Base-by-base conservation (phyloP, 2,113 vertebrate genomes). In the Spilogale gracilis region DNA sequence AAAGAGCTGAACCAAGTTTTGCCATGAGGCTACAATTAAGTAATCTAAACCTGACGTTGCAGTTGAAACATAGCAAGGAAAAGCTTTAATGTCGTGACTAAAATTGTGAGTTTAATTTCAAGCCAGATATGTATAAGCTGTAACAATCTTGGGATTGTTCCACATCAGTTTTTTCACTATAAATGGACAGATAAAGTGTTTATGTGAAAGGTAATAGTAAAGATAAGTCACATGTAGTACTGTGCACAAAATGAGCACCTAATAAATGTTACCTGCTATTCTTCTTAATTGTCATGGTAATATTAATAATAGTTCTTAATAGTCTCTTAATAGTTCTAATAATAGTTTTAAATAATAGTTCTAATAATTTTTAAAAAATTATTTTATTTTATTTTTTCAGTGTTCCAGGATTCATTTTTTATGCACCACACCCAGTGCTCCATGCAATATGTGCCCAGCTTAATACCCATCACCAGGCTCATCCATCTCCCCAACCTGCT, bases 211-310 rank as follows among this genome's bases (percentile, higher is more conserved):
- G 11, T 79, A 67, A 12, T 92, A 50, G 27, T 73, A 58, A 90
- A 88, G 38, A 74, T 93, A 78, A 91, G 63, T 78, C 63, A 81
- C 52, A 78, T 25, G 38, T 92, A 67, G 30, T 32, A 69, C 23
- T 69, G 38, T 6, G 10, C 2, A 79, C 23, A 43, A 93, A 89
- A 79, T 93, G 38, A 87, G 12, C 27, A 23, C 32, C 14, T 21
- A 56, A 27, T 86, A 71, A 93, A 78, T 56, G 45, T 82, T 93
- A 91, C 48, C 60, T 71, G 60, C 23, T 83, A 50, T 82, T 87
- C 43, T 73, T 92, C 12, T 87, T 23, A 87, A 65, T 38, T 78
- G 6, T 52, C 81, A 30, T 12, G 45, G 74, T 56, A 80, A 21
- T 60, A 61, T 6, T 38, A 88, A 67, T 81, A 67, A 52, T 94